Evolutionary conservation across 2,797 vertebrate genomes (phyloP).

Genomic region (Craterocephalus amniculus): DNA sequence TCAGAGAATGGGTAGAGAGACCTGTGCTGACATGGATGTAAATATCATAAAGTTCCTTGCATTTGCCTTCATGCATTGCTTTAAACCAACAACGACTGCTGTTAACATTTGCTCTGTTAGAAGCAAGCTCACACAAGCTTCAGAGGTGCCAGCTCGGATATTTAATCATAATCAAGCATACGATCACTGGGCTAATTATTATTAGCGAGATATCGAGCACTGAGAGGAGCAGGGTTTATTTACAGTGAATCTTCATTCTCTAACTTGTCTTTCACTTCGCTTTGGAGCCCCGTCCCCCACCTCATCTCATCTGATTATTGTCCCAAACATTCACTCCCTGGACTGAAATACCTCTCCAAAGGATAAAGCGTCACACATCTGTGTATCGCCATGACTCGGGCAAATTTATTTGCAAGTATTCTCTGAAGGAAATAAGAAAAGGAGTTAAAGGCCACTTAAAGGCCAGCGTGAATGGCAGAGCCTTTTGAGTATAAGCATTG

Average conservation of each 20-base stretch:
- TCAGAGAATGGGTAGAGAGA: conserved; percentile 28
- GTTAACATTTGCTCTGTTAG: conserved; percentile 50
- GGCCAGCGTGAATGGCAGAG: conserved; percentile 71
- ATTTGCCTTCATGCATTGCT: conserved; percentile 4
- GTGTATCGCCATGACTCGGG: neutral
- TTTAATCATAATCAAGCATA: conserved; percentile 84
- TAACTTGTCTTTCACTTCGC: conserved; percentile 27
- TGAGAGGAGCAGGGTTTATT: conserved; percentile 66
- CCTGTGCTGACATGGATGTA: conserved; percentile 28
- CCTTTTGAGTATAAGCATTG: conserved; percentile 66
- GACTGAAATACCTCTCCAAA: neutral
- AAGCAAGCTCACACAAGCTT: conserved; percentile 60
- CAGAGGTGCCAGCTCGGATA: conserved; percentile 67
- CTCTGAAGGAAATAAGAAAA: conserved; percentile 51
- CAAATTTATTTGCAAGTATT: conserved; percentile 32
- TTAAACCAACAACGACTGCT: conserved; percentile 30
- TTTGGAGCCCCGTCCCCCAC: conserved; percentile 22
- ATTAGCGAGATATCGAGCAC: conserved; percentile 75
- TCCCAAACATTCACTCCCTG: conserved; percentile 16
- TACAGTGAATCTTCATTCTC: conserved; percentile 63
- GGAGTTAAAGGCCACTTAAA: conserved; percentile 74
- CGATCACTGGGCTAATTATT: conserved; percentile 83
- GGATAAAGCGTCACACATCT: conserved; percentile 13
- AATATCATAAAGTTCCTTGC: conserved; percentile 13
- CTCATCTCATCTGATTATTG: conserved; percentile 15